Percentiles rank a stretch among this genome's conserved stretches.
Conservation (phyloP, 2,113 vertebrate genomes). For the Setophaga kirtlandii region DNA sequence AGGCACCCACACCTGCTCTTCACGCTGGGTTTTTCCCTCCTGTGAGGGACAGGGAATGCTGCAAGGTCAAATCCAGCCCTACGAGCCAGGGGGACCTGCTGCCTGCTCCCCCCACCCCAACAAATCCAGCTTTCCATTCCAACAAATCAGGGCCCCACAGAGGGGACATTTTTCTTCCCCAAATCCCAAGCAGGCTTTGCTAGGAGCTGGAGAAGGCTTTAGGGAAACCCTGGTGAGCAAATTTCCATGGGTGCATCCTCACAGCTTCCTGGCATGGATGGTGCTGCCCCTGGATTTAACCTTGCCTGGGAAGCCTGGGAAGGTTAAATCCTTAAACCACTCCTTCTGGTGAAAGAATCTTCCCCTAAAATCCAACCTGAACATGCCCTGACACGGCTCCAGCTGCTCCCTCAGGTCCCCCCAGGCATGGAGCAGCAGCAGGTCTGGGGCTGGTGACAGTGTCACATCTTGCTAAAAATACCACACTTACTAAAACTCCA, state of each 20-base stretch:
- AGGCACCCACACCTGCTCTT: neutral
- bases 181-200: neutral
- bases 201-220: neutral
- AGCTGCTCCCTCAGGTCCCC: neutral
- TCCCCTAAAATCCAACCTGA: neutral
- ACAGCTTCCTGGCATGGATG: neutral
- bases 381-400: neutral
- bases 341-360: neutral
- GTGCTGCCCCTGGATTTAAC: neutral
- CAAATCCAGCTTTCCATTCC: neutral
- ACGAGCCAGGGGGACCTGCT: neutral
- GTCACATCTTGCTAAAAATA: neutral
- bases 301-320: neutral
- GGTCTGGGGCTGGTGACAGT: neutral
- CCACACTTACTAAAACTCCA: neutral
- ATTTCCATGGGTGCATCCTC: neutral
- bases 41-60: fast-evolving
- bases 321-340: too few relatives aligned
- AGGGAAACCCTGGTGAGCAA: fast-evolving
- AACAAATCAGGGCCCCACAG: fast-evolving
- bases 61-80: neutral
- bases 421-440: neutral
- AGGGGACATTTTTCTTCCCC: too few relatives aligned
- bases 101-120: neutral
- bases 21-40: neutral